Base-by-base conservation (phyloP, 2,113 vertebrate species). In the Orientallactaga bullata region DNA sequence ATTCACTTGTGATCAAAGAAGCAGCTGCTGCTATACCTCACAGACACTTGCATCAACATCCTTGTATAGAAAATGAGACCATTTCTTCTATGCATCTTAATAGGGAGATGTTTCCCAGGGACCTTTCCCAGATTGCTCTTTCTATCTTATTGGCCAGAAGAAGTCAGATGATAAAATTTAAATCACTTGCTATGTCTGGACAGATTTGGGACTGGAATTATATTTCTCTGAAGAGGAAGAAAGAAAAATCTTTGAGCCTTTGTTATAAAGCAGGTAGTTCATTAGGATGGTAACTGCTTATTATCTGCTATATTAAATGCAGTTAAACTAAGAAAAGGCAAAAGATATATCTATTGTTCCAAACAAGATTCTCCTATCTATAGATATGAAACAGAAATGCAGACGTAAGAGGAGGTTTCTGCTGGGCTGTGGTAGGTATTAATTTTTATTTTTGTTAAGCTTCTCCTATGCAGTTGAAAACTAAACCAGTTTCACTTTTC, bases 371-470 rank as follows among this genome's bases (percentile, higher is more conserved):
- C 20, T 23, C 5, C 2, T 6, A 4, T 10, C 5, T 32, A n/a
- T 2, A 39, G 39, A 61, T 79, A 12, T 60, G 28, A 78, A 83
- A 32, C 60, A 18, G 69, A 71, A 60, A 60, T 7, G 1, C 23
- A 47, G 65, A 65, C 26, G 2, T 23, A 15, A 1, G 35, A 9
- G 23, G 6, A 42, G 30, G 3, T 13, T 10, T n/a, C 5, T 4
- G 1, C 6, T 0, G 12, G 4, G 12, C 42, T 20, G 8, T 63
- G 47, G 7, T 12, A 17, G 58, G 47, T 32, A 26, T 17, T 24
- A 13, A 69, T n/a, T 78, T 26, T 30, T 1, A 69, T n/a, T 35
- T 89, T 10, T 9, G 12, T 63, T 55, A 76, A 42, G 15, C 37
- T 80, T 88, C 78, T 88, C 74, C 17, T 28, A 37, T 73, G 51